Evolutionary conservation across 30 jellyfish, hydroid and myxozoan genomes (phyloP), one percentile per base, ranked within the genome.

Genomic region (Pelagia noctiluca): DNA sequence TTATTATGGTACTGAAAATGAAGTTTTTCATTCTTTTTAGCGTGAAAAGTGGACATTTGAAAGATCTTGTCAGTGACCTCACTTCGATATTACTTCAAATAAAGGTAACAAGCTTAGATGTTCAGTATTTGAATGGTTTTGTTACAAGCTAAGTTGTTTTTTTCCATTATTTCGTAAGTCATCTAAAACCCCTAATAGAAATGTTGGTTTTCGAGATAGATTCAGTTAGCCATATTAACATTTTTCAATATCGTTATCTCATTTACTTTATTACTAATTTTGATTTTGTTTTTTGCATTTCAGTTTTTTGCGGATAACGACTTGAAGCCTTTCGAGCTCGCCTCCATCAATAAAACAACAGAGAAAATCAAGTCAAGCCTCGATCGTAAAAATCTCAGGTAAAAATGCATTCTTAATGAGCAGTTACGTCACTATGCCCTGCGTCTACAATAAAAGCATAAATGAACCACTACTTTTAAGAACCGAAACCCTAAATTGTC

Each of bases 51-150:
- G 50, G 37, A 12, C 97, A 70, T 76, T 38, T 93, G 72, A 82
- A 81, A 64, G 87, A 75, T 47, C 83, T 93, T 23, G 85, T 88
- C 49, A 57, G 90, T 34, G 75, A 76, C 22, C 78, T 93, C 33
- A 93, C 98, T 46, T 93, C 98, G 4, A 72, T 93, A 19, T 36
- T 93, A 78, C 93, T 93, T 26, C 98, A 93, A 49, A 75, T 93
- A 28, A 88, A 93, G 87, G 93, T 83, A 68, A 18, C 5, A 25
- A 29, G 36, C 38, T 19, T 19, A 12, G 19, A 13, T 21, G 11
- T 32, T 19, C 11, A 4, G 3, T 63, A 3, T 18, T 3, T 63
- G 30, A 63, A 3, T 21, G 35, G 19, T 36, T 7, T 35, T 16
- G 23, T 48, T 25, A 10, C 3, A 28, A 34, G 21, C 16, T 3